Evolutionary conservation across 1,140 invertebrate genomes (phyloP), one percentile per base, ranked within the genome.

Genomic region (Drosophila nigrodunni): DNA sequence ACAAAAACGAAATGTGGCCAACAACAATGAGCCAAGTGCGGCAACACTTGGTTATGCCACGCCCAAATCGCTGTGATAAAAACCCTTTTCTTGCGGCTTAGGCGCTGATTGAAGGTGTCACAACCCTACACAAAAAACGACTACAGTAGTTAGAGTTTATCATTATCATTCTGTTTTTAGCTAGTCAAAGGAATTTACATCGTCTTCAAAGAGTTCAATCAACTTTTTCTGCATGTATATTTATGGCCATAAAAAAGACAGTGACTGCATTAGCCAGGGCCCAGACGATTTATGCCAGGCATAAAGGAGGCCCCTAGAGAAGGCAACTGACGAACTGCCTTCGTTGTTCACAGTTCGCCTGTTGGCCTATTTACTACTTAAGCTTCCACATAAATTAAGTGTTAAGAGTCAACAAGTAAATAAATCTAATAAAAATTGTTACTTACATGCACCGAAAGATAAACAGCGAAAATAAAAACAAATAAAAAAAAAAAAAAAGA

Each of bases 251-350:
- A 81, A 81, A 85, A 64, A 78, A 67, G 67, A 64, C 59, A 67
- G 9, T 47, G 49, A 46, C 64, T 50, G 50, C 58, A 74, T 65
- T 67, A 59, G 57, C 60, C 47, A 35, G 37, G 67, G 67, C 65
- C 82, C 82, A 87, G 83, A 87, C 83, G 74, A 87, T 87, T 87
- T 87, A 87, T 87, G 83, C 46, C 55, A 25, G 59, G 67, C 72
- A 79, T 77, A 87, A 87, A 82, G 68, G 37, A 59, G 75, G 68
- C 65, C 54, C 18, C 18, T 21, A 21, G 1, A 15, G 35, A 39
- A 39, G 13, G 52, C 76, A 73, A 82, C 68, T 82, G 79, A 77
- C 69, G 72, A 74, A 74, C 61, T 61, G 74, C 55, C 65, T 61
- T 49, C 49, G 66, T 21, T 43, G 39, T 25, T 39, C 41, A 15